These are phyloP conservation scores for Lasioglossum oenotherae DNA, from an alignment of 2,888 invertebrate species.

Conservation along the genomic window DNA sequence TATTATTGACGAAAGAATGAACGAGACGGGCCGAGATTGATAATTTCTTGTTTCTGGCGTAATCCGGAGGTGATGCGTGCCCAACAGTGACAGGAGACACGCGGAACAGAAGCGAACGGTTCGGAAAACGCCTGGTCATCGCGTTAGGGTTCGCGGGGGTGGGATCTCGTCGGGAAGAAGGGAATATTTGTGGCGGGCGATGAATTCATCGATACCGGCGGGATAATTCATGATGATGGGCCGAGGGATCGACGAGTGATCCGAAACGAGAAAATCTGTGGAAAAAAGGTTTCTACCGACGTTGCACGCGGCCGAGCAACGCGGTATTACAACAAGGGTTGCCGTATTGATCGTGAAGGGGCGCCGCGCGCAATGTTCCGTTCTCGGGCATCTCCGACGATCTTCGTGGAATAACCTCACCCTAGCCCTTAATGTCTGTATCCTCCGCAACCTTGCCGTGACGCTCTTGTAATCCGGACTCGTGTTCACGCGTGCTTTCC, in stretches of 20 bases:
- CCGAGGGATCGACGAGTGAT: constrained; percentile 45
- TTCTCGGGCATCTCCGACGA: constrained; percentile 81
- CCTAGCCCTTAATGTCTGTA: constrained; percentile 79
- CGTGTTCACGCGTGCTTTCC: constrained; percentile 26
- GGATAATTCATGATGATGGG: background rate
- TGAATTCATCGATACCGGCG: background rate
- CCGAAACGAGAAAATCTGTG: constrained; percentile 55
- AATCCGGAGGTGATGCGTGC: background rate
- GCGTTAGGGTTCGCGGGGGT: background rate
- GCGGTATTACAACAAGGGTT: constrained; percentile 78
- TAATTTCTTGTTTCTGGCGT: background rate
- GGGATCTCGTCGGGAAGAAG: background rate
- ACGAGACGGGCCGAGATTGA: background rate
- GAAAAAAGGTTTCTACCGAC: constrained; percentile 70
- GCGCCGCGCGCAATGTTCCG: constrained; percentile 80
- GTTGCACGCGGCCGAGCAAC: constrained; percentile 75
- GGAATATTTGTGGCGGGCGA: background rate
- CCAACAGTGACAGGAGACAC: background rate
- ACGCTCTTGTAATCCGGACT: constrained; percentile 54
- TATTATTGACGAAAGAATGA: background rate
- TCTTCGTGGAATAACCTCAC: constrained; percentile 81
- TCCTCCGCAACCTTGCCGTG: constrained; percentile 67
- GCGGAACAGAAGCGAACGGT: background rate
- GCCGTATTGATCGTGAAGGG: constrained; percentile 82
- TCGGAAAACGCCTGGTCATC: constrained; percentile 5